phyloP scores from a whole-genome alignment of 2,113 vertebrate species.

The Antennarius striatus region DNA sequence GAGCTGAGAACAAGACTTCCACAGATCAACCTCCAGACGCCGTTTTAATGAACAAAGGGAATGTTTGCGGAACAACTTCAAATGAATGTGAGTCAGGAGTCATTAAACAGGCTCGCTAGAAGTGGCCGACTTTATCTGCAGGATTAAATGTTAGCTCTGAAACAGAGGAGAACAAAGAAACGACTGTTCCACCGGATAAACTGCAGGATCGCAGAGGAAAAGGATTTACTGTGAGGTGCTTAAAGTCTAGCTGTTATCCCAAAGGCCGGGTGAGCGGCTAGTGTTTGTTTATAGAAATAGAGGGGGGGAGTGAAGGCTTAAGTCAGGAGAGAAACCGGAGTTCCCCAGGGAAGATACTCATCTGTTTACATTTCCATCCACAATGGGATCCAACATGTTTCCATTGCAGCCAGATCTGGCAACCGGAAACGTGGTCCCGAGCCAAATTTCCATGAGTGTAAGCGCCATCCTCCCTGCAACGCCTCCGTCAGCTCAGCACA shows the following conservation, averaged over 20 bases:
- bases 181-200: too few relatives aligned
- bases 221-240: constrained; percentile 52
- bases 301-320: constrained; percentile 14
- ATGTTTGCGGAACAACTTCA: too few relatives aligned
- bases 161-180: too few relatives aligned
- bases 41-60: too few relatives aligned
- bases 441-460: constrained; percentile 80
- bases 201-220: constrained; percentile 2
- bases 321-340: constrained; percentile 52
- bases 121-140: too few relatives aligned
- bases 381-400: constrained; percentile 70
- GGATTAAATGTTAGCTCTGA: too few relatives aligned
- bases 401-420: constrained; percentile 63
- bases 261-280: constrained; percentile 45
- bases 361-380: constrained; percentile 78
- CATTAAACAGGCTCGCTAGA: too few relatives aligned
- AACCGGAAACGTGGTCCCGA: constrained; percentile 67
- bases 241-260: constrained; percentile 45
- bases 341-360: constrained; percentile 63
- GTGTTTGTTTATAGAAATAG: constrained; percentile 58
- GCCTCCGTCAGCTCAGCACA: constrained; percentile 11
- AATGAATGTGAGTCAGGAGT: too few relatives aligned
- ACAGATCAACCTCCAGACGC: too few relatives aligned
- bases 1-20: too few relatives aligned
- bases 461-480: constrained; percentile 33